Conservation (phyloP, 2,797 vertebrate genomes). For the Eulemur mongoz region DNA sequence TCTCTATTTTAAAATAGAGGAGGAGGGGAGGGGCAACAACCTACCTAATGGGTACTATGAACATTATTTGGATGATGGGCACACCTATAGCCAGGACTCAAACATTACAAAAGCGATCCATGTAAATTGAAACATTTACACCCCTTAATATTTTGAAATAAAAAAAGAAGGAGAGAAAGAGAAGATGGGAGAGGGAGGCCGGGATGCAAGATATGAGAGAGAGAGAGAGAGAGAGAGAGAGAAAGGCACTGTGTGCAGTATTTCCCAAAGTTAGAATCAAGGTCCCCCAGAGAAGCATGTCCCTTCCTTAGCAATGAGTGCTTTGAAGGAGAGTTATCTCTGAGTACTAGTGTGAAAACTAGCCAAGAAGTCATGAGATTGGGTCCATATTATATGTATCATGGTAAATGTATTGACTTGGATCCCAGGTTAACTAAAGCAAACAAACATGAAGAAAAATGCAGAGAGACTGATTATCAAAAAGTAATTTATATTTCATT, state of each 20-base stretch:
- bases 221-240: not conserved
- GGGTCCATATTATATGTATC: not conserved
- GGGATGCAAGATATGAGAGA: not conserved
- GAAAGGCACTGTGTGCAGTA: no score
- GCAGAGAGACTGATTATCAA: not conserved
- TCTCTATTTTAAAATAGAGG: not conserved
- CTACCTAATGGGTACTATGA: not conserved
- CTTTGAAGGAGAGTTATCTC: not conserved
- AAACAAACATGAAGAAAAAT: not conserved
- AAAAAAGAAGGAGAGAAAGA: not conserved
- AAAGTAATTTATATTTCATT: not conserved
- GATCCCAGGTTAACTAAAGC: not conserved
- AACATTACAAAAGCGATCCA: not conserved
- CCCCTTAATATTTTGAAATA: not conserved
- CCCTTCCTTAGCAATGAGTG: not conserved
- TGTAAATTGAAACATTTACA: not conserved
- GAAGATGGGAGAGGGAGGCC: not conserved
- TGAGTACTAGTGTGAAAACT: not conserved
- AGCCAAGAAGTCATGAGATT: not conserved
- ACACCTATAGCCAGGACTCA: not conserved
- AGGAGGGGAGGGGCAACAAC: not conserved
- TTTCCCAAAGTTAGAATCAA: not conserved
- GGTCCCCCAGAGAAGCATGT: not conserved
- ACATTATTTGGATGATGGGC: not conserved
- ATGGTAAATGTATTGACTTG: not conserved